phyloP scores from a whole-genome alignment of 2,888 invertebrate genomes.

The Ypsolopha sequella region DNA sequence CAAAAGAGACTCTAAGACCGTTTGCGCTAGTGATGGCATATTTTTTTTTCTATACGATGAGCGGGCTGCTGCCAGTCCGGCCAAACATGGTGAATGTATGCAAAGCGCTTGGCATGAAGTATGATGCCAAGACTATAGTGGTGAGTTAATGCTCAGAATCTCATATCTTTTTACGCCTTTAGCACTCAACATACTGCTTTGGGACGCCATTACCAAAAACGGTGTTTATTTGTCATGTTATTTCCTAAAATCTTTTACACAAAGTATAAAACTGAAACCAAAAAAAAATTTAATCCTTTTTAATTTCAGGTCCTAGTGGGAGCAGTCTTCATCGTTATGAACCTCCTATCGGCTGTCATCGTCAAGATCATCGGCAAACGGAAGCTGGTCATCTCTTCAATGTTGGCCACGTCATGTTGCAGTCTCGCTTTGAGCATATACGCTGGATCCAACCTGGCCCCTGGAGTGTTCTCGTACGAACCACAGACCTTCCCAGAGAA shows the following conservation, averaged over 20 bases:
- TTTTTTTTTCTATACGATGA: conserved; percentile 65
- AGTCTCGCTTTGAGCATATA: conserved; percentile 44
- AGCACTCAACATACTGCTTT: too few relatives aligned
- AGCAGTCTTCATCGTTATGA: conserved; percentile 41
- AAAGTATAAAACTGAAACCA: background rate
- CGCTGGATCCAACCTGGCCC: conserved; percentile 25
- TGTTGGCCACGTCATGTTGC: conserved; percentile 36
- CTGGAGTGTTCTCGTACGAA: conserved; percentile 48
- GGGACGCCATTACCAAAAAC: too few relatives aligned
- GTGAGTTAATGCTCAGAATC: conserved; percentile 59
- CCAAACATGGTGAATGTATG: conserved; percentile 71
- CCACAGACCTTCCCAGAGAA: conserved; percentile 38
- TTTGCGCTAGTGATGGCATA: conserved; percentile 61
- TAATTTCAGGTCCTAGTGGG: conserved; percentile 45
- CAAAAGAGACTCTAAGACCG: conserved; percentile 65
- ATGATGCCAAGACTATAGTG: conserved; percentile 50
- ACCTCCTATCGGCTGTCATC: conserved; percentile 38
- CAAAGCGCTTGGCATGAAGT: conserved; percentile 56
- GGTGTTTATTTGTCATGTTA: background rate
- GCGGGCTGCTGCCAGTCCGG: conserved; percentile 58
- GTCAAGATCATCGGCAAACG: conserved; percentile 50
- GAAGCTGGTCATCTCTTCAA: conserved; percentile 41
- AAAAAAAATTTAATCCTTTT: conserved; percentile 1
- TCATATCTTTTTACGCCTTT: too few relatives aligned
- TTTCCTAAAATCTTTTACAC: background rate